phyloP scores from a whole-genome alignment of 1,140 invertebrate genomes.

The Drosophila lowei region DNA sequence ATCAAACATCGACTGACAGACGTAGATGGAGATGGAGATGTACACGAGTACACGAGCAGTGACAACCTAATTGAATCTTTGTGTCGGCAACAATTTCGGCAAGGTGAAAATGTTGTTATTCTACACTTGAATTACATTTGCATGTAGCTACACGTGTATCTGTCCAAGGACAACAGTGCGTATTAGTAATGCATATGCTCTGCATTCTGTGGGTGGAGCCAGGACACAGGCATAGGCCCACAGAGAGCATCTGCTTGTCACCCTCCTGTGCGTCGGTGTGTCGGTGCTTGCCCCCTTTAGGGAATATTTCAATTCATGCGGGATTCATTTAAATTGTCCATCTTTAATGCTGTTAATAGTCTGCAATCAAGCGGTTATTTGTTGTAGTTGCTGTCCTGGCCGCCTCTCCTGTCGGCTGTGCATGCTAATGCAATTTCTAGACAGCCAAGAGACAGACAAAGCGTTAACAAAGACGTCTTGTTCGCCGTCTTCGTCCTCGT shows the following conservation, averaged over 20 bases:
- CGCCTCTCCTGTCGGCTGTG: not conserved
- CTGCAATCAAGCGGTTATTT: slow-evolving; percentile 67
- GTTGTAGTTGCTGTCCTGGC: slow-evolving; percentile 31
- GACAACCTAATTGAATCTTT: slow-evolving; percentile 49
- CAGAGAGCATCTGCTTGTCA: slow-evolving; percentile 11
- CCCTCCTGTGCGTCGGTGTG: not conserved
- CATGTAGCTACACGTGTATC: slow-evolving; percentile 33
- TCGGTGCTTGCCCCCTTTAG: not conserved
- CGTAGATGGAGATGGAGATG: not conserved
- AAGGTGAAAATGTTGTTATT: slow-evolving; percentile 47
- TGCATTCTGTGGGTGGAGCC: not conserved
- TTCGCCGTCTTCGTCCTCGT: slow-evolving; percentile 1
- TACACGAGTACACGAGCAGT: slow-evolving; percentile 7
- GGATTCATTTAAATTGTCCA: slow-evolving; percentile 73
- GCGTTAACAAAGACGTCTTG: slow-evolving; percentile 5
- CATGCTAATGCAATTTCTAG: slow-evolving; percentile 75
- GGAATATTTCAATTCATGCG: slow-evolving; percentile 54
- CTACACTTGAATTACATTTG: slow-evolving; percentile 47
- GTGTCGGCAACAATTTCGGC: slow-evolving; percentile 40
- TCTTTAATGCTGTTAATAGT: slow-evolving; percentile 79
- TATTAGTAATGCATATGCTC: slow-evolving; percentile 72
- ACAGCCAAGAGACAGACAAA: slow-evolving; percentile 7
- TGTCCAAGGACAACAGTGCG: slow-evolving; percentile 59
- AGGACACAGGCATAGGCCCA: slow-evolving; percentile 8
- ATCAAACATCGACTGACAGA: slow-evolving; percentile 37